phyloP scores from a whole-genome alignment of 2,113 vertebrate species.

The Atlantisia rogersi region DNA sequence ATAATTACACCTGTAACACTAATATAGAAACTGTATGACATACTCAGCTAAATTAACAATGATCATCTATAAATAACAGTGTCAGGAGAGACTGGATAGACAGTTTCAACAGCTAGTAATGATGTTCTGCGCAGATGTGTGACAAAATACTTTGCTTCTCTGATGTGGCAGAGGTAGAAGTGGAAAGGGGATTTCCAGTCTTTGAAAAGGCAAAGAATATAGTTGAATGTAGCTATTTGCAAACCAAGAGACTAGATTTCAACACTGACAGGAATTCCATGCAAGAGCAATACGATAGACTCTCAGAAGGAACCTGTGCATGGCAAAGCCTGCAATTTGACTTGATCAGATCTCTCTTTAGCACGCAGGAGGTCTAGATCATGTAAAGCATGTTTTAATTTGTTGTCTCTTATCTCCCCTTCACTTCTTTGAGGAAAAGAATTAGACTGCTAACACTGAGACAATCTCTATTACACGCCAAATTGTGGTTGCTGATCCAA shows the following conservation, averaged over 20 bases:
- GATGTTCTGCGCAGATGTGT: neutral
- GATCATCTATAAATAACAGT: neutral
- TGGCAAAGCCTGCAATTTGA: neutral
- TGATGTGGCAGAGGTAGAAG: neutral
- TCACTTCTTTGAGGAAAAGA: neutral
- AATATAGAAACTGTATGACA: neutral
- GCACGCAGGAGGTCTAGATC: fast-evolving
- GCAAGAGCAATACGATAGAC: neutral
- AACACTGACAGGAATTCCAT: neutral
- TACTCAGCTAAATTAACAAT: neutral
- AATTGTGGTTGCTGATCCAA: neutral
- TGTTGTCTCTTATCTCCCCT: neutral
- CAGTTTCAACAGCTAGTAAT: neutral
- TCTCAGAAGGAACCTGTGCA: neutral
- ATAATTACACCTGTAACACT: neutral
- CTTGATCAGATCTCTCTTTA: neutral
- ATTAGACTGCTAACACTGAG: neutral
- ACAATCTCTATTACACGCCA: neutral
- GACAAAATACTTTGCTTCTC: neutral
- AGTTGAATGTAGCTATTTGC: neutral
- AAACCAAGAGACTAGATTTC: neutral
- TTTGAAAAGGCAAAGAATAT: fast-evolving
- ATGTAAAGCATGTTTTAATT: neutral
- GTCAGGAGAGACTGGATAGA: neutral
- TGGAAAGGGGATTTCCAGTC: neutral